A percentile compares a stretch with the other conserved stretches of the same genome.
These are phyloP conservation scores for Capra hircus DNA, from an alignment of 2,113 vertebrate species.

Conservation along the genomic window DNA sequence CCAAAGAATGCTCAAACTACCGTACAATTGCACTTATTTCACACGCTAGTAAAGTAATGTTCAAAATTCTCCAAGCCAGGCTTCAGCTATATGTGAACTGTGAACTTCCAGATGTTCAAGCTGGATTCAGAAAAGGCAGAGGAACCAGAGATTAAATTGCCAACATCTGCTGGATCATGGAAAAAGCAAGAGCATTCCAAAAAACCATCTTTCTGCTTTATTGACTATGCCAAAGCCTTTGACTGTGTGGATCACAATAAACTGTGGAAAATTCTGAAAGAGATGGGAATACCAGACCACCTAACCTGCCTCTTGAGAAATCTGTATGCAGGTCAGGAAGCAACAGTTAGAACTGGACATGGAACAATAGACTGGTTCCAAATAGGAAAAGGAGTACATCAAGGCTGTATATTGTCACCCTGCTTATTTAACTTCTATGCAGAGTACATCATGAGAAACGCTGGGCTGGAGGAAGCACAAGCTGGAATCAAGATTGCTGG, in stretches of 20 bases:
- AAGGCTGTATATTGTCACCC: not conserved
- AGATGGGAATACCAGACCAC: not conserved
- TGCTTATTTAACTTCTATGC: too few relatives aligned
- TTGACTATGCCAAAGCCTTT: not conserved
- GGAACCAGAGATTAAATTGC: not conserved
- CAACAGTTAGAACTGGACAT: too few relatives aligned
- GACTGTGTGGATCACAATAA: not conserved
- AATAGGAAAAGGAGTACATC: too few relatives aligned
- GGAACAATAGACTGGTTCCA: too few relatives aligned
- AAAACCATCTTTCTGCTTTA: not conserved
- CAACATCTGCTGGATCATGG: not conserved
- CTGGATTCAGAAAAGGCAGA: not conserved
- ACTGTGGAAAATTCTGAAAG: not conserved
- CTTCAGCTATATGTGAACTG: not conserved
- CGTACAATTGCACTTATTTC: fast-evolving
- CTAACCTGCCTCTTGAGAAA: not conserved
- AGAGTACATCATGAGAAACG: too few relatives aligned
- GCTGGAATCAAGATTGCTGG: not conserved
- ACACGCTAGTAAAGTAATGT: too few relatives aligned
- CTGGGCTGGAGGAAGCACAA: too few relatives aligned
- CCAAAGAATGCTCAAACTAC: too few relatives aligned
- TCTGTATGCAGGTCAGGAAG: too few relatives aligned
- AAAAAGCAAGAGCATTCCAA: not conserved
- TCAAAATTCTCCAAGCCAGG: too few relatives aligned
- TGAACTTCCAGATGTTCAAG: not conserved